Conservation (phyloP, 2,888 invertebrate species). For the Dione juno region DNA sequence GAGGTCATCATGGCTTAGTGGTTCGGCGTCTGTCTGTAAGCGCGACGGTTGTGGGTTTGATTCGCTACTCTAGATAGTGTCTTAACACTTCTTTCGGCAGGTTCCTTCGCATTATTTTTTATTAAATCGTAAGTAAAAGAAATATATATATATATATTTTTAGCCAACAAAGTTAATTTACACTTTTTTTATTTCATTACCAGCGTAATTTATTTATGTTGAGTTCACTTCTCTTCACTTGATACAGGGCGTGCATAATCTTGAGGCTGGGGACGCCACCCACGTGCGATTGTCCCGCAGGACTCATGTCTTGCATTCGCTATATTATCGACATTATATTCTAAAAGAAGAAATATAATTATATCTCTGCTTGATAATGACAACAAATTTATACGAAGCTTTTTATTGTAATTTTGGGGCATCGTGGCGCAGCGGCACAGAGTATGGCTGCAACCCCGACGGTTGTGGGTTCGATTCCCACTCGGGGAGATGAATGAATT, state of each 20-base stretch:
- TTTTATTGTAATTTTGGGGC: neutral
- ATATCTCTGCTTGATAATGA: neutral
- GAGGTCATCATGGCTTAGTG: no score
- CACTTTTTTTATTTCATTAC: neutral
- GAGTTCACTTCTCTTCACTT: constrained; percentile 44
- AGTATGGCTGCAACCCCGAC: no score
- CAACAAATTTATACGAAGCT: neutral
- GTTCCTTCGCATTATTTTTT: no score
- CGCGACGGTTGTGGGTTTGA: no score
- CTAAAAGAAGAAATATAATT: constrained; percentile 30
- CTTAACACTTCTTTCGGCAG: no score
- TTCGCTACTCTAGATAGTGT: no score
- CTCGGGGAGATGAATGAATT: no score
- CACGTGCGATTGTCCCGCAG: constrained; percentile 71
- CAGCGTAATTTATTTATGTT: constrained; percentile 31
- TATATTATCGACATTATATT: constrained; percentile 44
- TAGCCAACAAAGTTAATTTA: neutral
- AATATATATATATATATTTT: no score
- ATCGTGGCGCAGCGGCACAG: no score
- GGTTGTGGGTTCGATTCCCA: no score
- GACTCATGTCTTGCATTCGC: constrained; percentile 50
- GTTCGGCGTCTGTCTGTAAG: no score
- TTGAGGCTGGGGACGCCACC: constrained; percentile 61
- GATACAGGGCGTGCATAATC: constrained; percentile 70
- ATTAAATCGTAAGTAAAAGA: no score